Evolutionary conservation across 2,113 vertebrate genomes (phyloP).

Genomic region (Burhinus oedicnemus): DNA sequence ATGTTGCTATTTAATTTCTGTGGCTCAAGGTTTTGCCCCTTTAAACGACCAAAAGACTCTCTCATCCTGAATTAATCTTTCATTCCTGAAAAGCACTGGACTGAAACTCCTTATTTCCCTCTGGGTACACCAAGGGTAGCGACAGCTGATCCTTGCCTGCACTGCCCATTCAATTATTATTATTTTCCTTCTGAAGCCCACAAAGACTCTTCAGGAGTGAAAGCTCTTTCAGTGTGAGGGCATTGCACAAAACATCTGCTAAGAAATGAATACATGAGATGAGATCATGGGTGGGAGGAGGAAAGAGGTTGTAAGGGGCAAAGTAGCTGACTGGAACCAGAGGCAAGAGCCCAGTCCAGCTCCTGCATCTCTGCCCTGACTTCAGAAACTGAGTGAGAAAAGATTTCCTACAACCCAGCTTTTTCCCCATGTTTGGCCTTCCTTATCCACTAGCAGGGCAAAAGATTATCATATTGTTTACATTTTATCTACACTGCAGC

Average conservation of each 20-base stretch:
- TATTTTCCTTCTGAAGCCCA: background rate
- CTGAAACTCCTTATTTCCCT: background rate
- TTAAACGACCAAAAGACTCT: background rate
- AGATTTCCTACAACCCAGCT: background rate
- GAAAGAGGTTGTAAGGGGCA: background rate
- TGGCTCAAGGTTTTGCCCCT: background rate
- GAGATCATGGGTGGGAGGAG: background rate
- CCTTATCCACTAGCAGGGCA: background rate
- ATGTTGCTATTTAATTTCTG: background rate
- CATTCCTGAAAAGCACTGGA: slow-evolving; percentile 19
- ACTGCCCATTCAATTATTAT: background rate
- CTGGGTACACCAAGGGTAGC: background rate
- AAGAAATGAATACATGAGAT: background rate
- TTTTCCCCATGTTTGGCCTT: background rate
- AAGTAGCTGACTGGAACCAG: background rate
- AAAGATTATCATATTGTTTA: background rate
- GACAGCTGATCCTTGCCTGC: background rate
- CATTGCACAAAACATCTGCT: background rate
- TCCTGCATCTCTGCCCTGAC: background rate
- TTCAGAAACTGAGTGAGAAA: background rate
- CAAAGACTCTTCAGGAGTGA: background rate
- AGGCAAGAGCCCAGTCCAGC: background rate
- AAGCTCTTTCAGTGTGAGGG: background rate
- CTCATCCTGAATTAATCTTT: background rate
- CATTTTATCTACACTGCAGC: background rate